phyloP scores from a whole-genome alignment of 2,797 vertebrate species.

The Scolopax rusticola region DNA sequence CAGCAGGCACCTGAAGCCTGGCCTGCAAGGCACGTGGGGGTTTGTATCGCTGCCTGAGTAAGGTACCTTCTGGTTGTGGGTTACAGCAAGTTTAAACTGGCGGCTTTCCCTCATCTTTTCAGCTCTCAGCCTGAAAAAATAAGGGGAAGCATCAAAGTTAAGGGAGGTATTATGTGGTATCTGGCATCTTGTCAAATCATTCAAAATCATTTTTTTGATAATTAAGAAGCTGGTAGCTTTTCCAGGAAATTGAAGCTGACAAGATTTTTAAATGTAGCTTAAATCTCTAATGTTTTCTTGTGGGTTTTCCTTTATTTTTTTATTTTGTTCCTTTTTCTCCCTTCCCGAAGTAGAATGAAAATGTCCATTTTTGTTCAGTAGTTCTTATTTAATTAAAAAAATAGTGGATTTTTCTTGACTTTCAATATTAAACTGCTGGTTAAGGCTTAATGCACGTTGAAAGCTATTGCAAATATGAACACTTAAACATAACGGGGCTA shows the following conservation, averaged over 20 bases:
- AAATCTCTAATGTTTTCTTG: background rate
- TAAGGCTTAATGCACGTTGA: background rate
- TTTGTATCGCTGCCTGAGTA: background rate
- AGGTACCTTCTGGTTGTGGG: rapidly evolving
- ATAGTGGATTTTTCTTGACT: background rate
- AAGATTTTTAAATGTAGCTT: rapidly evolving
- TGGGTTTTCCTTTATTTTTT: background rate
- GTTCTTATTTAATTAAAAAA: background rate
- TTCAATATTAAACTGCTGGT: background rate
- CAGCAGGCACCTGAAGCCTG: background rate
- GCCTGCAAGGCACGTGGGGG: rapidly evolving
- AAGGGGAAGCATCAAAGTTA: background rate
- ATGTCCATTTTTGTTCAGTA: background rate
- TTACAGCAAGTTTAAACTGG: background rate
- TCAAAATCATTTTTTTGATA: background rate
- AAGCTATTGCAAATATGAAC: background rate
- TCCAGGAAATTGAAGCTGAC: background rate
- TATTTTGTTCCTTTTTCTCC: no score
- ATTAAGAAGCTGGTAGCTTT: background rate
- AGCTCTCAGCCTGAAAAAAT: background rate
- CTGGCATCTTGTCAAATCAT: background rate
- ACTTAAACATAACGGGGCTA: background rate
- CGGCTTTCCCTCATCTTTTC: rapidly evolving
- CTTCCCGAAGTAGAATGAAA: background rate
- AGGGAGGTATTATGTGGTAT: rapidly evolving